Conservation (phyloP, 2,888 invertebrate genomes). For the Hirtodrosophila trivittata region DNA sequence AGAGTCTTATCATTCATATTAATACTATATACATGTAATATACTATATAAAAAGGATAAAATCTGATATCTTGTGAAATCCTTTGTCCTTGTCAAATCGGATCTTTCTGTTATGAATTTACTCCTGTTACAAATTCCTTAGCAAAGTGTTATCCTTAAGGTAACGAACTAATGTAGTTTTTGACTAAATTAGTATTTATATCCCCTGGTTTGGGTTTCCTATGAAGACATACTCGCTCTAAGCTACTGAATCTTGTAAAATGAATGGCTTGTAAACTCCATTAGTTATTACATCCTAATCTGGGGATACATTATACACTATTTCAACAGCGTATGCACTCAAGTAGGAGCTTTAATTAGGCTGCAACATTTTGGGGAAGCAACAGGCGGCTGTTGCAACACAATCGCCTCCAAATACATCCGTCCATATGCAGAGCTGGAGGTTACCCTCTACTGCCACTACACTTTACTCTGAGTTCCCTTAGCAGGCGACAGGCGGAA, state of each 20-base stretch:
- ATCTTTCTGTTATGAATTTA: too few species aligned
- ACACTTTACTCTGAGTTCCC: background rate
- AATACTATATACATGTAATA: too few species aligned
- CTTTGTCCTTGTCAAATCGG: too few species aligned
- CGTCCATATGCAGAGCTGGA: slow-evolving; percentile 39
- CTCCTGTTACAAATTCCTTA: too few species aligned
- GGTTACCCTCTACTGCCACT: background rate
- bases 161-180: too few species aligned
- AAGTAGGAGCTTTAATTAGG: slow-evolving; percentile 44
- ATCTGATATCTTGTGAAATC: too few species aligned
- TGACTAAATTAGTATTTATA: too few species aligned
- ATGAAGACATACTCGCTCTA: background rate
- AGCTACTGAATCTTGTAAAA: background rate
- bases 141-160: too few species aligned
- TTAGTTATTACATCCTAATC: slow-evolving; percentile 13
- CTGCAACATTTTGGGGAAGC: slow-evolving; percentile 50
- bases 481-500: slow-evolving; percentile 36
- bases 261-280: slow-evolving; percentile 8
- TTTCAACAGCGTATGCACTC: slow-evolving; percentile 12
- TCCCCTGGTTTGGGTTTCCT: too few species aligned
- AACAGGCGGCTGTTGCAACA: slow-evolving; percentile 61
- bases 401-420: slow-evolving; percentile 67
- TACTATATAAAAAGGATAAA: too few species aligned
- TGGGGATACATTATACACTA: slow-evolving; percentile 14
- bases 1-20: too few species aligned